Base-by-base conservation (phyloP, 2,888 invertebrate species). In the Notocelia uddmanniana region DNA sequence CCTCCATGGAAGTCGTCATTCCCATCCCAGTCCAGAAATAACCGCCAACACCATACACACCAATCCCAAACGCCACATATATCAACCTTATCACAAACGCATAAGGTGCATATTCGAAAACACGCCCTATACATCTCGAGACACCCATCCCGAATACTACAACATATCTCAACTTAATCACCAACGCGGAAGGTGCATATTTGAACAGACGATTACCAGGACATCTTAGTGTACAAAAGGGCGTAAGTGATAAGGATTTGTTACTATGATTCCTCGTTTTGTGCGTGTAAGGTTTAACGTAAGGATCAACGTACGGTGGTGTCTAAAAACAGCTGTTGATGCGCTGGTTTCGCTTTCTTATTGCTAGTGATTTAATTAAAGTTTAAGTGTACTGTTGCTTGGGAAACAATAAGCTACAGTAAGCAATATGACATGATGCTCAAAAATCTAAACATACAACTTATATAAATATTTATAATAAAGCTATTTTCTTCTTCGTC, bases 321-420 rank as follows among this genome's bases (percentile, higher is more conserved):
- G 70, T 88, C 91, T 91, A 92, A 84, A 90, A 89, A 90, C 92
- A 92, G 92, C 92, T 91, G 92, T 89, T 87, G 89, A 85, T 85
- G 86, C 85, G 82, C 85, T 85, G 88, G 79, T 82, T 85, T 80
- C 83, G 77, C 78, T 82, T 80, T 84, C 82, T 75, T 82, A 83
- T 83, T 83, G 79, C 76, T 72, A 76, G 76, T 76, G 76, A 80
- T 77, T 68, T 67, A 67, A 68, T 72, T 72, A 71, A 71, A 21
- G 66, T 59, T 54, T 54, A 64, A 69, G 55, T 62, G 58, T 71
- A 48, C 55, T 9, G 26, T 18, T 15, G 64, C 64, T 64, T 54
- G 64, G 54, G 64, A 64, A 64, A 64, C 64, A 64, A 64, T 54
- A 26, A 18, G 15, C 50, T n/a, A 48, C 18, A 59, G 21, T 41